Base-by-base conservation (phyloP, 2,797 vertebrate genomes). In the Phoeniculus purpureus region DNA sequence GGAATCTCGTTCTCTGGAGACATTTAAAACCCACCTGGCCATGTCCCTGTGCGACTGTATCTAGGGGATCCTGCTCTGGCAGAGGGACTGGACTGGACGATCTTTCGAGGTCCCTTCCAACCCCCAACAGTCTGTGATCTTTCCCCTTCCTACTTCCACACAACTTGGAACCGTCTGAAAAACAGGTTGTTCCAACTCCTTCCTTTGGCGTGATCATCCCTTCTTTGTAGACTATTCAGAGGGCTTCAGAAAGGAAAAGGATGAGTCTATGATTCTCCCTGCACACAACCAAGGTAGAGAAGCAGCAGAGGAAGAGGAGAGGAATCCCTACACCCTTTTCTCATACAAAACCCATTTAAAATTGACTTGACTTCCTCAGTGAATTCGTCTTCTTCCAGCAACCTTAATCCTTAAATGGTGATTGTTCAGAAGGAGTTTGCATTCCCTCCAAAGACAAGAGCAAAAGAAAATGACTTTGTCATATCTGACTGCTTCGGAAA, bases 401-500 rank as follows among this genome's bases (percentile, higher is more conserved):
- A 62, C 84, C 93, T 97, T 96, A 97, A 98, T 97, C 97, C 97
- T 79, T 58, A 93, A 97, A 96, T 90, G 95, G 84, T 90, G 96
- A 97, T 94, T 97, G 96, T 96, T 58, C 54, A 74, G 92, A 96
- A 96, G 94, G 88, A 97, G 96, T 97, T 97, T 97, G 96, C 87
- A 61, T 96, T 97, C 95, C 94, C 96, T 97, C 97, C 90, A 94
- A 98, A 98, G 97, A 98, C 97, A 98, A 98, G 97, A 97, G 97
- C 76, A 85, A 89, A 96, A 94, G 97, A 98, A 99, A 99, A 99
- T 98, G 98, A 98, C 98, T 98, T 87, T 98, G 98, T 98, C 98
- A 97, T 98, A 98, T 98, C 98, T 99, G 98, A 98, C 98, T 98
- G 98, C 97, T 97, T 98, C 79, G 93, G 98, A 96, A 98, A 99